phyloP scores from a whole-genome alignment of 2,113 vertebrate species.

The Pleuronectes platessa region DNA sequence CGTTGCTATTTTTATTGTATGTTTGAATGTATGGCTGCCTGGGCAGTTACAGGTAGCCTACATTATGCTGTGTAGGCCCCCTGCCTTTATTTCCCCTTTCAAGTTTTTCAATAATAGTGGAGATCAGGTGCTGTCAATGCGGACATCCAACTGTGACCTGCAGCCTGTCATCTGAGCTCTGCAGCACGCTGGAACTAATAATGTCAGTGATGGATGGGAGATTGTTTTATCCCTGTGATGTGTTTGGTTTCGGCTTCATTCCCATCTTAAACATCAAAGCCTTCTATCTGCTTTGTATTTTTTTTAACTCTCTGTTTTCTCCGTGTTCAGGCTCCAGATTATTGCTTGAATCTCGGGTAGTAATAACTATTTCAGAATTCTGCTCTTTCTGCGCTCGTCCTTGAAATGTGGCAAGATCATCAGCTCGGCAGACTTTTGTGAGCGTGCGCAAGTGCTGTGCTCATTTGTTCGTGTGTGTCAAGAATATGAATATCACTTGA shows the following conservation, averaged over 20 bases:
- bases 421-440: slow-evolving; percentile 32
- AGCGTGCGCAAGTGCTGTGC: slow-evolving; percentile 10
- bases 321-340: slow-evolving; percentile 19
- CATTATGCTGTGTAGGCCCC: background rate
- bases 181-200: slow-evolving; percentile 17
- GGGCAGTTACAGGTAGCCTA: background rate
- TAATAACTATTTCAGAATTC: slow-evolving; percentile 26
- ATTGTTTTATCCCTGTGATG: slow-evolving; percentile 18
- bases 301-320: slow-evolving; percentile 5
- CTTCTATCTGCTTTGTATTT: background rate
- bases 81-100: background rate
- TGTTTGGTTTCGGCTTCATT: slow-evolving; percentile 22
- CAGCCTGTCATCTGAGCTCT: background rate
- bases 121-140: background rate
- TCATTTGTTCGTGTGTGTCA: slow-evolving; percentile 43
- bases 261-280: slow-evolving; percentile 4
- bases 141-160: slow-evolving; percentile 17
- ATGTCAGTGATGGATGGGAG: slow-evolving; percentile 18
- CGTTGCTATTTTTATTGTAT: background rate
- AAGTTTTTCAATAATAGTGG: background rate
- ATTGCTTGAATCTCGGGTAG: background rate
- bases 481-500: slow-evolving; percentile 47
- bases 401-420: slow-evolving; percentile 58
- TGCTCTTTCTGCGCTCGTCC: slow-evolving; percentile 29
- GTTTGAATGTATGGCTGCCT: background rate